phyloP scores from a whole-genome alignment of 2,113 vertebrate genomes.

The Apodemus sylvaticus region DNA sequence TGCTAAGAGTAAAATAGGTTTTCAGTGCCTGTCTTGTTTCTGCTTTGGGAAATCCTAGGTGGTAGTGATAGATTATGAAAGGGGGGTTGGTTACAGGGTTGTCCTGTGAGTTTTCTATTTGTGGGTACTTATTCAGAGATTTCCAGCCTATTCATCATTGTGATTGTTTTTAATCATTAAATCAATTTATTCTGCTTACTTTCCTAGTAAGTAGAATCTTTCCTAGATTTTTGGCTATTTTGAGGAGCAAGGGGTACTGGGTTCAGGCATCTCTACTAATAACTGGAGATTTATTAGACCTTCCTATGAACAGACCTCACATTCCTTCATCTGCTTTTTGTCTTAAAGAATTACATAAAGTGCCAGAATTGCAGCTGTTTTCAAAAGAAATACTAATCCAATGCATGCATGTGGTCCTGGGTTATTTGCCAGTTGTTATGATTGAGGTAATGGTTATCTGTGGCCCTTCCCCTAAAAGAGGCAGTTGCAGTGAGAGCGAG shows the following conservation, averaged over 20 bases:
- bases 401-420: background rate
- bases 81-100: background rate
- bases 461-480: background rate
- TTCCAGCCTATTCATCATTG: background rate
- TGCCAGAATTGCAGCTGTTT: slow-evolving; percentile 42
- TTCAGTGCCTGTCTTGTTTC: background rate
- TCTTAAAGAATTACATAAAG: background rate
- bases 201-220: too few relatives aligned
- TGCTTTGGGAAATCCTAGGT: background rate
- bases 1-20: background rate
- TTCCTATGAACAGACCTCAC: background rate
- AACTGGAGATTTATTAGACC: background rate
- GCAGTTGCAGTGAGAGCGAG: background rate
- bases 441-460: background rate
- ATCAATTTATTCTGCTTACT: background rate
- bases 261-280: background rate
- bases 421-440: background rate
- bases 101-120: background rate
- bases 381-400: background rate
- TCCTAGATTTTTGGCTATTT: background rate
- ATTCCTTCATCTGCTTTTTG: slow-evolving; percentile 3
- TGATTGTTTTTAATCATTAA: slow-evolving; percentile 57
- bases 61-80: background rate
- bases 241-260: background rate
- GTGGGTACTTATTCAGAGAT: background rate